Evolutionary conservation across 2,888 invertebrate genomes (phyloP).

Genomic region (Alentia gelatinosa): DNA sequence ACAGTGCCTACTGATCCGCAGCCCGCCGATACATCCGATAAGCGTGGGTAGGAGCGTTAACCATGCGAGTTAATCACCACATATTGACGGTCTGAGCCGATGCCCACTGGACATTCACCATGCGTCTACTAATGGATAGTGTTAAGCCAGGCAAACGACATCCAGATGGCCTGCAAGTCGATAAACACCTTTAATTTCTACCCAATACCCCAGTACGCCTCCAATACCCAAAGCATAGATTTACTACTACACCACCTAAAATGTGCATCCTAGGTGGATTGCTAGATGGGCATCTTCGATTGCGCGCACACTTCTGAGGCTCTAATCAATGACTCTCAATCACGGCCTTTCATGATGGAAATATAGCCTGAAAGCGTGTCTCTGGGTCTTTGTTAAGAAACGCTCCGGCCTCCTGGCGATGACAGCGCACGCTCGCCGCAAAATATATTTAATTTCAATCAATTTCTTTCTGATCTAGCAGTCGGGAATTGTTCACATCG

Average conservation of each 20-base stretch:
- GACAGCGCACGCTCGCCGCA: background rate
- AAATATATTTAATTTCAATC: constrained; percentile 3
- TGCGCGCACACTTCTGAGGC: background rate
- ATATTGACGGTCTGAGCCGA: no score
- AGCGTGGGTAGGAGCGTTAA: no score
- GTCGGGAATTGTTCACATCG: background rate
- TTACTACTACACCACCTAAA: background rate
- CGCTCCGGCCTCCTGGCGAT: background rate
- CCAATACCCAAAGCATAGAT: background rate
- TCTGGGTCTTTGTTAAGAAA: background rate
- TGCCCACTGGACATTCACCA: no score
- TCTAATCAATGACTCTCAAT: constrained; percentile 12
- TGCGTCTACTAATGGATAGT: no score
- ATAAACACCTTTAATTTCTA: no score
- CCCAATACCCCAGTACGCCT: no score
- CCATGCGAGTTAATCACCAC: no score
- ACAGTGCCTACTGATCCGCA: no score
- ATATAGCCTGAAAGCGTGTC: background rate
- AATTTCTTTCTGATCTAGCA: background rate
- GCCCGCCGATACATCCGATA: no score
- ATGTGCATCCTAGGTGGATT: background rate
- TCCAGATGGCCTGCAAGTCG: no score
- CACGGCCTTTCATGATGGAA: background rate
- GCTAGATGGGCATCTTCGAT: background rate
- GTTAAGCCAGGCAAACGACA: no score